phyloP scores from a whole-genome alignment of 1,140 invertebrate species.

The Heterodera schachtii region DNA sequence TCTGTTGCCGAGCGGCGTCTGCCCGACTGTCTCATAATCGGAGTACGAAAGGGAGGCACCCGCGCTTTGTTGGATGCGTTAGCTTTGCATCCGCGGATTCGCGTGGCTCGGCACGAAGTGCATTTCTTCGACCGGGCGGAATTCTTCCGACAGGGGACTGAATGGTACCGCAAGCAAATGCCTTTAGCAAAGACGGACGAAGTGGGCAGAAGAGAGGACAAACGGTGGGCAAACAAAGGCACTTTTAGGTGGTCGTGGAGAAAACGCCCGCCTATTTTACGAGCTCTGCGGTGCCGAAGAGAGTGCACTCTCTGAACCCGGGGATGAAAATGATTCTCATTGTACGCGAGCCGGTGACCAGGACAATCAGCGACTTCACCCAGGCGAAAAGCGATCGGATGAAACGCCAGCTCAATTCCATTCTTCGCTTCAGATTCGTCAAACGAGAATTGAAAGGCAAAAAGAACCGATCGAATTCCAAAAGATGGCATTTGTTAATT shows the following conservation, averaged over 20 bases:
- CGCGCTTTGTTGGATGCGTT: slow-evolving; percentile 68
- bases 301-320: slow-evolving; percentile 55
- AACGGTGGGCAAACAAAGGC: neutral
- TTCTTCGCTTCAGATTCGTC: slow-evolving; percentile 46
- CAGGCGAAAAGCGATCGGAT: slow-evolving; percentile 42
- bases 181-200: slow-evolving; percentile 43
- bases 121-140: slow-evolving; percentile 67
- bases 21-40: slow-evolving; percentile 56
- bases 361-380: slow-evolving; percentile 60
- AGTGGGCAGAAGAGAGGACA: slow-evolving; percentile 34
- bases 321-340: slow-evolving; percentile 61
- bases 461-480: slow-evolving; percentile 55
- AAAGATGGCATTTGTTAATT: slow-evolving; percentile 45
- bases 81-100: slow-evolving; percentile 67
- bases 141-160: slow-evolving; percentile 52
- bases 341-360: slow-evolving; percentile 54
- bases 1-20: neutral
- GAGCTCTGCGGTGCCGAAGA: slow-evolving; percentile 42
- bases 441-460: slow-evolving; percentile 54
- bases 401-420: neutral
- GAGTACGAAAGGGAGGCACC: slow-evolving; percentile 68
- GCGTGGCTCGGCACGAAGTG: slow-evolving; percentile 59
- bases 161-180: slow-evolving; percentile 65
- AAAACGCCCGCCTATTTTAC: slow-evolving; percentile 65
- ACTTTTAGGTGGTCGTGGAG: slow-evolving; percentile 55